A percentile compares a stretch with the other conserved stretches of the same genome.
These are phyloP conservation scores for Oryzias melastigma DNA, from an alignment of 2,113 vertebrate species.

Conservation along the genomic window DNA sequence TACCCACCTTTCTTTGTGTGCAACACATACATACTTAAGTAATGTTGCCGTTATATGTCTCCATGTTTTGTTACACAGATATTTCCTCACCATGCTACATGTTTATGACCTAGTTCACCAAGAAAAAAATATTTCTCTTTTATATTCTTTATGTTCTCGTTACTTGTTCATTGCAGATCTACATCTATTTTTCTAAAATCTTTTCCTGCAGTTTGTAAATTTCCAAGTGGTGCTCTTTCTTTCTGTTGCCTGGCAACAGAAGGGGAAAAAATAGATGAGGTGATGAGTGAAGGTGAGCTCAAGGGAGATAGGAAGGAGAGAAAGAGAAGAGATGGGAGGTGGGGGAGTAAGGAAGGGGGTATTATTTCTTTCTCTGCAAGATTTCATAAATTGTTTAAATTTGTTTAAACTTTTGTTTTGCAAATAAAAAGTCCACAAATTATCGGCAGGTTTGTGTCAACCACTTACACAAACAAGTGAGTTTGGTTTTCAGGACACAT, in stretches of 20 bases:
- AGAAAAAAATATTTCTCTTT: background rate
- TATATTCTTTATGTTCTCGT: background rate
- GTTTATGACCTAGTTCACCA: no score
- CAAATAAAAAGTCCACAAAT: conserved; percentile 5
- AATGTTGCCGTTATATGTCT: no score
- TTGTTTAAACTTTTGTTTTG: conserved; percentile 7
- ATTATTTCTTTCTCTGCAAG: conserved; percentile 45
- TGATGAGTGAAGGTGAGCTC: conserved; percentile 67
- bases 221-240: conserved; percentile 71
- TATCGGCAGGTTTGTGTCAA: background rate
- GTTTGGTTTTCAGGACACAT: no score
- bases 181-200: conserved; percentile 54
- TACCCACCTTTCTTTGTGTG: no score
- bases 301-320: conserved; percentile 46
- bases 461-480: no score
- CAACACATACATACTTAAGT: no score
- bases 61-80: no score
- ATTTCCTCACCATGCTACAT: no score
- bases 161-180: conserved; percentile 14
- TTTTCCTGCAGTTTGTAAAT: conserved; percentile 60
- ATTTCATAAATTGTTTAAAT: conserved; percentile 27
- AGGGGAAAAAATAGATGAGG: conserved; percentile 60
- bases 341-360: conserved; percentile 13
- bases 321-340: conserved; percentile 28
- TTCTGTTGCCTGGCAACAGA: conserved; percentile 63